Evolutionary conservation across 2,113 vertebrate species (phyloP), one percentile per base, ranked within the genome.

Genomic region (Pan paniscus): DNA sequence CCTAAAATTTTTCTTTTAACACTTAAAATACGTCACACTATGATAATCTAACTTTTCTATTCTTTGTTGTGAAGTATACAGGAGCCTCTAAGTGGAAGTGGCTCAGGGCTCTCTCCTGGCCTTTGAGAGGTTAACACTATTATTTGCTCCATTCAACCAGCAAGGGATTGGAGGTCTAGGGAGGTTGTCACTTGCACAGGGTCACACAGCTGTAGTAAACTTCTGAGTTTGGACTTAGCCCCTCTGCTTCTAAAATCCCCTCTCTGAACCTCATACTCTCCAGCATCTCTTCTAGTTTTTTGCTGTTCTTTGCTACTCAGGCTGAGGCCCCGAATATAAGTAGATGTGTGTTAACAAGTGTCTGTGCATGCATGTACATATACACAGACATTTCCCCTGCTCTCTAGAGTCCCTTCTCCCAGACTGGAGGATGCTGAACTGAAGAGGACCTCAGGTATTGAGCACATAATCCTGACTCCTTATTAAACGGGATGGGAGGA

Each of bases 291-390:
- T 73, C 57, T 25, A 25, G 23, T 59, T 59, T 59, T 59, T 59
- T 25, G 23, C 55, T 27, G 85, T 32, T 59, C 76, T 84, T 70
- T 64, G 70, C 50, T 14, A 0, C 73, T 27, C 16, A 46, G 55
- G 64, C 50, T 16, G 20, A 75, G 84, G 46, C 78, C 87, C 25
- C 83, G 75, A n/a, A 16, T 23, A 3, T 17, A 27, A 52, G 22
- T 52, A 35, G 76, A 32, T 12, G 5, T 80, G 52, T 93, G 22
- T 94, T 82, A 79, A 43, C 3, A 0, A 70, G 96, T 11, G n/a
- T 9, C 2, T 4, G 11, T 8, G 38, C 22, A 4, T 3, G 38
- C 0, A 7, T 67, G 72, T 55, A 10, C 22, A 8, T 13, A 35
- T 5, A 38, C 11, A 52, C 25, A 73, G 18, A 68, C 14, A 6